A percentile compares a stretch with the other conserved stretches of the same genome.
Evolutionary conservation across 2,888 invertebrate species (phyloP).

Genomic region (Tinea pellionella): DNA sequence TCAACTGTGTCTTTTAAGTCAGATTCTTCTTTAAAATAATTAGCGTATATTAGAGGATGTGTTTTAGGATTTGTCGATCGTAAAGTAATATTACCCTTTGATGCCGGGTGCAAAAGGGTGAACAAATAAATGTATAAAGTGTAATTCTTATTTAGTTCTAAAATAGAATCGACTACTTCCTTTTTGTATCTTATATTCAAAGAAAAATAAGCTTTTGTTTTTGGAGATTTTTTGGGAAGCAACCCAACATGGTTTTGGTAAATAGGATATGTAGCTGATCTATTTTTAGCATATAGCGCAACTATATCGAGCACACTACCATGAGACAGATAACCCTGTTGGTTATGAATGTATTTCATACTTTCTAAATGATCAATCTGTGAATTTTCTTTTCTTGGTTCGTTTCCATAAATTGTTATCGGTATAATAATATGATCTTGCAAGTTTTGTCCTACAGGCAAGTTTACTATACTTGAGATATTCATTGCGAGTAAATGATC

Average conservation of each 20-base stretch:
- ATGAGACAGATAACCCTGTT: slow-evolving; percentile 57
- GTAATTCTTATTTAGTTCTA: slow-evolving; percentile 28
- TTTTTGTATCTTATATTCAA: slow-evolving; percentile 24
- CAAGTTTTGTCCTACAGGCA: slow-evolving; percentile 62
- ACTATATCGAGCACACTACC: slow-evolving; percentile 70
- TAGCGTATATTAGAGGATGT: slow-evolving; percentile 71
- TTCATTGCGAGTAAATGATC: slow-evolving; percentile 37
- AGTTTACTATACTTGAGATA: slow-evolving; percentile 41
- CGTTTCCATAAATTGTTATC: slow-evolving; percentile 35
- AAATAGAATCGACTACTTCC: slow-evolving; percentile 25
- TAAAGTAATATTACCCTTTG: slow-evolving; percentile 66
- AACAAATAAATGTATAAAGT: slow-evolving; percentile 37
- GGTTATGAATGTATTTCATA: slow-evolving; percentile 57
- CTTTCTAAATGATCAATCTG: slow-evolving; percentile 32
- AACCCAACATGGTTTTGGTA: slow-evolving; percentile 31
- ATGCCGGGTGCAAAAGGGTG: slow-evolving; percentile 55
- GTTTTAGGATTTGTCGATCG: slow-evolving; percentile 66
- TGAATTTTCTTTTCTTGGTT: slow-evolving; percentile 27
- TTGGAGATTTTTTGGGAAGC: slow-evolving; percentile 40
- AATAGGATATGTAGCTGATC: slow-evolving; percentile 34
- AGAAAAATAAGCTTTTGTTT: slow-evolving; percentile 30
- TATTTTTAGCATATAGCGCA: slow-evolving; percentile 64
- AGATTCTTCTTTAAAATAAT: slow-evolving; percentile 68
- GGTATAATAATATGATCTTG: slow-evolving; percentile 60
- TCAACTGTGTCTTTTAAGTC: slow-evolving; percentile 49